These are phyloP conservation scores for Malurus splendens DNA, from an alignment of 2,797 vertebrate genomes.

Conservation along the genomic window DNA sequence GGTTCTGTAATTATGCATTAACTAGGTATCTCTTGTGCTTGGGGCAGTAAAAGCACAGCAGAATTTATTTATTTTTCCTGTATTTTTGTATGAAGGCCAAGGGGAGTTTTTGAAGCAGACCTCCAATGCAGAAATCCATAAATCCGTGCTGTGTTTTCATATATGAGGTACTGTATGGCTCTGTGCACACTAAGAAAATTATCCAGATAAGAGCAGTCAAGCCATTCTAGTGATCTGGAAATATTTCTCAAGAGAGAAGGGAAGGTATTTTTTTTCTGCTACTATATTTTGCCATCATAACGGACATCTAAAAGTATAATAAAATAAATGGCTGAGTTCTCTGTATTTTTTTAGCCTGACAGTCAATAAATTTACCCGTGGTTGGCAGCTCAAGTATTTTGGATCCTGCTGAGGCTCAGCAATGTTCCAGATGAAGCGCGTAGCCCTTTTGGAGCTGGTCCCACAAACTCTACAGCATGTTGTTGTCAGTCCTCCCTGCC, in stretches of 20 bases:
- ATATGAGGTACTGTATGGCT: neutral
- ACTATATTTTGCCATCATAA: neutral
- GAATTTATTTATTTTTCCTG: neutral
- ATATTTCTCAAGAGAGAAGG: neutral
- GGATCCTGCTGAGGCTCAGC: neutral
- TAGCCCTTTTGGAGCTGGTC: neutral
- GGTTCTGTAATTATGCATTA: constrained; percentile 15
- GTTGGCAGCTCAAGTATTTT: constrained; percentile 45
- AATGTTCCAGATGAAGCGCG: neutral
- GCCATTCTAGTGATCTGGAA: constrained; percentile 9
- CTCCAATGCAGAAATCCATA: neutral
- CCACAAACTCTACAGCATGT: neutral
- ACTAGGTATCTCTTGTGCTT: neutral
- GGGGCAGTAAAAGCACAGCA: neutral
- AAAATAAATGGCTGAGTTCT: constrained; percentile 27
- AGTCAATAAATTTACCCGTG: constrained; percentile 38
- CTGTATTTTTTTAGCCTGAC: neutral
- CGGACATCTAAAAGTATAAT: neutral
- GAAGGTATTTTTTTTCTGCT: neutral
- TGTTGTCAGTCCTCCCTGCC: neutral
- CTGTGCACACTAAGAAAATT: neutral
- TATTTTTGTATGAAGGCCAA: neutral
- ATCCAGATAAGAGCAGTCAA: neutral
- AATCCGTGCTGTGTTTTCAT: constrained; percentile 2
- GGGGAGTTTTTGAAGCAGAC: neutral